Conservation (phyloP, 2,797 vertebrate genomes). For the Buceros bicornis region DNA sequence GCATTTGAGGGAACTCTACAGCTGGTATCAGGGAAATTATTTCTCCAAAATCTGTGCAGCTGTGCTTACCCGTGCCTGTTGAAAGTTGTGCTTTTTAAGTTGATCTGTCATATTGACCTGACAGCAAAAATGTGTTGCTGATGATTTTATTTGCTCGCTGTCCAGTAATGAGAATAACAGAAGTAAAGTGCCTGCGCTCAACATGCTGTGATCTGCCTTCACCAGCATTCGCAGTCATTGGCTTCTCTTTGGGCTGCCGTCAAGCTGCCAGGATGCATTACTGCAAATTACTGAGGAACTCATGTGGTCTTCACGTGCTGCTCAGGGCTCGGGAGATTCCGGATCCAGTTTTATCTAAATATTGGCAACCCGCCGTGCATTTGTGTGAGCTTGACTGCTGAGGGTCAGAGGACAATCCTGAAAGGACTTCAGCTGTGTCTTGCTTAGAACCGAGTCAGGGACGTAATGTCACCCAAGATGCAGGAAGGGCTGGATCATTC, state of each 20-base stretch:
- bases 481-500: not conserved
- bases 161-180: not conserved
- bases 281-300: not conserved
- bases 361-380: rapidly evolving
- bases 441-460: not conserved
- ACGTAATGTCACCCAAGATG: rapidly evolving
- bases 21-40: not conserved
- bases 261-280: not conserved
- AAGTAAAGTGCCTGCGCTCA: not conserved
- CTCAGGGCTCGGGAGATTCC: not conserved
- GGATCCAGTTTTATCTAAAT: not conserved
- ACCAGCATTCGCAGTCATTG: rapidly evolving
- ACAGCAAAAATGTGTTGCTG: not conserved
- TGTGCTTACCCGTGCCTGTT: not conserved
- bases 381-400: not conserved
- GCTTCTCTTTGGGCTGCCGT: not conserved
- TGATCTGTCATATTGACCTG: not conserved
- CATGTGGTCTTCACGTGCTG: not conserved
- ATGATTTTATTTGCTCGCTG: not conserved
- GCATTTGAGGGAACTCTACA: not conserved
- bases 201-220: not conserved
- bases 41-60: not conserved
- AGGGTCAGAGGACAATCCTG: not conserved
- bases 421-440: not conserved
- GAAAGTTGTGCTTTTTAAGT: not conserved